A percentile compares a stretch with the other conserved stretches of the same genome.
These are phyloP conservation scores for Mamestra configurata DNA, from an alignment of 1,140 invertebrate genomes.

Conservation along the genomic window DNA sequence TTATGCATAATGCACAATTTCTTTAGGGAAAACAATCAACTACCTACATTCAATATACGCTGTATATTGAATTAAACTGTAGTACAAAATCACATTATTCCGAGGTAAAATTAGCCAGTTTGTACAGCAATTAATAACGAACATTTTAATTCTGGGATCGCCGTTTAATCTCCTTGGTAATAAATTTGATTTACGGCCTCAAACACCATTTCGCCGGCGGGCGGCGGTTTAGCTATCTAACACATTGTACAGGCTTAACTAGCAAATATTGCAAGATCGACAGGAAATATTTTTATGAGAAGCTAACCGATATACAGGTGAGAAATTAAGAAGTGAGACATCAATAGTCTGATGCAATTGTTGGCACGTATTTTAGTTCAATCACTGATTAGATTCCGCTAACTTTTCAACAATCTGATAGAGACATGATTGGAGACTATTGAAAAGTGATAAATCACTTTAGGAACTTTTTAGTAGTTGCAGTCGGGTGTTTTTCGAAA, in stretches of 20 bases:
- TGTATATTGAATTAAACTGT: too few species aligned
- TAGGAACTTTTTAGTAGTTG: too few species aligned
- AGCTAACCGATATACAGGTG: too few species aligned
- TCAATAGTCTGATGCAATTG: too few species aligned
- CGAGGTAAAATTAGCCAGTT: background rate
- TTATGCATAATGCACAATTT: background rate
- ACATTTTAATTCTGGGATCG: conserved; percentile 34
- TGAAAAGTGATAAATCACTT: too few species aligned
- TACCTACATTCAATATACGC: too few species aligned
- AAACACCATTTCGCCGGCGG: background rate
- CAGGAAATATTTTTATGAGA: conserved; percentile 1
- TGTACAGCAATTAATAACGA: conserved; percentile 16
- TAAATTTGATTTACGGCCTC: conserved; percentile 34
- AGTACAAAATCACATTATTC: background rate
- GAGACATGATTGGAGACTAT: too few species aligned
- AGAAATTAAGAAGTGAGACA: too few species aligned
- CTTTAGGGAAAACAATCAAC: background rate
- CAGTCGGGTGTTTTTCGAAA: too few species aligned
- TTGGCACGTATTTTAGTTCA: too few species aligned
- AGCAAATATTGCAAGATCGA: background rate
- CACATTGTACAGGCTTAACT: background rate
- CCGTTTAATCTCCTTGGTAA: conserved; percentile 20
- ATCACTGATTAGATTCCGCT: too few species aligned
- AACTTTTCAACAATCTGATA: too few species aligned
- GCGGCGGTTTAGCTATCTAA: background rate